A percentile compares a stretch with the other conserved stretches of the same genome.
Evolutionary conservation across 2,888 invertebrate genomes (phyloP).

Genomic region (Eupithecia subumbrata): DNA sequence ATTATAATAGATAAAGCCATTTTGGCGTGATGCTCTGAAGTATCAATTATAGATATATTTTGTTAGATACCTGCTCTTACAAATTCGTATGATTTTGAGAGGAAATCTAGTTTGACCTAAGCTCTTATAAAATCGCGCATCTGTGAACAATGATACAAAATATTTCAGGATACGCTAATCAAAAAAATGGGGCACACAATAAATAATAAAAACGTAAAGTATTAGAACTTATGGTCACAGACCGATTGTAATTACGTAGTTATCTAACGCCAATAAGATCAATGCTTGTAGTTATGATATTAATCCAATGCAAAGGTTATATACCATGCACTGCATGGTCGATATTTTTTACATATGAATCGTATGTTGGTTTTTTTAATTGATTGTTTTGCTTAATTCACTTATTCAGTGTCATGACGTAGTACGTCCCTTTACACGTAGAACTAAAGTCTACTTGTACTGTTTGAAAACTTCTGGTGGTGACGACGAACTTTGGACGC

Average conservation of each 20-base stretch:
- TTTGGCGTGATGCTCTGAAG: not conserved
- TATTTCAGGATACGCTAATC: not conserved
- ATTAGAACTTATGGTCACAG: not conserved
- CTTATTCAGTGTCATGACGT: not conserved
- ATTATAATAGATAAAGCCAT: not conserved
- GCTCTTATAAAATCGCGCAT: not conserved
- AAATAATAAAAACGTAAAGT: not conserved
- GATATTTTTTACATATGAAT: not conserved
- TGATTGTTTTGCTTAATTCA: not conserved
- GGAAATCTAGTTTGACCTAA: not conserved
- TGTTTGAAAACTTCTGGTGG: slow-evolving; percentile 6
- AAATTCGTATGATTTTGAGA: not conserved
- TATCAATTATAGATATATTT: not conserved
- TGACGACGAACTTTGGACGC: not conserved
- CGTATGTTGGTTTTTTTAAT: not conserved
- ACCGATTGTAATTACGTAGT: not conserved
- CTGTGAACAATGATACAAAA: not conserved
- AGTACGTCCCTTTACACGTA: not conserved
- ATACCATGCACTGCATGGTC: not conserved
- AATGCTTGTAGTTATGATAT: not conserved
- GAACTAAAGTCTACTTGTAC: not conserved
- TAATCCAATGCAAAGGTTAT: too few species aligned
- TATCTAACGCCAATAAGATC: not conserved
- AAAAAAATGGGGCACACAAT: not conserved
- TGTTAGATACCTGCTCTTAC: slow-evolving; percentile 8